phyloP scores from a whole-genome alignment of 2,113 vertebrate species.

The Centropus unirufus region DNA sequence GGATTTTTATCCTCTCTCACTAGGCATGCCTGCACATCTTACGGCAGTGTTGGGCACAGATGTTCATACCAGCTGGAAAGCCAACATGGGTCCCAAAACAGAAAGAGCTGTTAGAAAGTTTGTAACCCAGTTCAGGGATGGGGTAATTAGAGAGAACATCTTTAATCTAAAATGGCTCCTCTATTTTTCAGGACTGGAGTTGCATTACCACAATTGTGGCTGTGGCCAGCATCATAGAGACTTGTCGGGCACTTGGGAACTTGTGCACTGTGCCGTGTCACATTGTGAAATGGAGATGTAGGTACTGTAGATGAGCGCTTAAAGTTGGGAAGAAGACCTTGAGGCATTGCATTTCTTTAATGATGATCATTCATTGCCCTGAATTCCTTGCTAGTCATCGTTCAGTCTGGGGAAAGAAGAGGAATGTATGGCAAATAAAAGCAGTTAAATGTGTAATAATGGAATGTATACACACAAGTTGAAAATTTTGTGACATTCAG shows the following conservation, averaged over 20 bases:
- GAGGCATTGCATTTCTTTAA: background rate
- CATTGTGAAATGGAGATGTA: background rate
- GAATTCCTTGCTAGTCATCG: background rate
- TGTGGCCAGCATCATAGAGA: fast-evolving
- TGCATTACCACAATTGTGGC: background rate
- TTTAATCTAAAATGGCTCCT: background rate
- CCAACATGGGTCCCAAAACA: background rate
- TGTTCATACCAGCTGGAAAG: background rate
- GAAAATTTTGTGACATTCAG: background rate
- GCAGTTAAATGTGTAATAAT: background rate
- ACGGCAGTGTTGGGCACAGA: background rate
- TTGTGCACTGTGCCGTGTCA: background rate
- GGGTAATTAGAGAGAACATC: background rate
- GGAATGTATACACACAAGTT: background rate
- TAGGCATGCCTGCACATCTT: fast-evolving
- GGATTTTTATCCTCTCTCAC: background rate
- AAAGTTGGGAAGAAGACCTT: background rate
- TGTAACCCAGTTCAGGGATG: background rate
- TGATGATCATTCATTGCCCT: fast-evolving
- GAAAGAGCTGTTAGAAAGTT: background rate
- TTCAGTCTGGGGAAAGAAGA: fast-evolving
- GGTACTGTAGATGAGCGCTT: background rate
- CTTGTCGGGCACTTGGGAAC: background rate
- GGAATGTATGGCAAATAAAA: background rate
- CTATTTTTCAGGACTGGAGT: background rate